These are phyloP conservation scores for Suncus etruscus DNA, from an alignment of 2,113 vertebrate species.

Conservation along the genomic window DNA sequence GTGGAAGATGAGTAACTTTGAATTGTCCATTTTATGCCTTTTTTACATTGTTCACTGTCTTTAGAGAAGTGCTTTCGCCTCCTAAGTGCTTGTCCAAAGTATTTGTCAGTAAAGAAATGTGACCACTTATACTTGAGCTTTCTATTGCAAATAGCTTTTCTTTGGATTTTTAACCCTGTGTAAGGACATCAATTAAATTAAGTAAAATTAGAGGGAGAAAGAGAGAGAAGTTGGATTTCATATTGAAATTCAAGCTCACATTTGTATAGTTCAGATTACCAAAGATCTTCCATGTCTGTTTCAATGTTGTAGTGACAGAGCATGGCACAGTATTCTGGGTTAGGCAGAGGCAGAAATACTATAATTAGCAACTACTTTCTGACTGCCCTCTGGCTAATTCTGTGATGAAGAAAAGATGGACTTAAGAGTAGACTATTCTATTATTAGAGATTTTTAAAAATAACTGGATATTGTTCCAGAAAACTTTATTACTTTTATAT, in stretches of 20 bases:
- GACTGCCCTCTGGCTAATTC: not conserved
- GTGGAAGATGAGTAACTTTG: not conserved
- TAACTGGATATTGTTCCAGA: not conserved
- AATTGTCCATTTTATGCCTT: not conserved
- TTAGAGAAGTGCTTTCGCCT: not conserved
- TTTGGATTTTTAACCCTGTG: not conserved
- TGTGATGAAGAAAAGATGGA: not conserved
- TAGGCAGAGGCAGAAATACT: not conserved
- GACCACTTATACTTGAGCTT: not conserved
- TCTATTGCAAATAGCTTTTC: not conserved
- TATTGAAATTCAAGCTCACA: not conserved
- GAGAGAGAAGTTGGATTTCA: not conserved
- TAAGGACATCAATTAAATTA: not conserved
- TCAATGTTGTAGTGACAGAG: rapidly evolving
- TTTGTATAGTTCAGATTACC: not conserved
- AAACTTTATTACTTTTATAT: too few species aligned
- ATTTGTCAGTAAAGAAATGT: not conserved
- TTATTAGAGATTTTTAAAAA: not conserved
- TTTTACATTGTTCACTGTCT: not conserved
- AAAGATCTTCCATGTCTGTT: not conserved
- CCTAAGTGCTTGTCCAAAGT: not conserved
- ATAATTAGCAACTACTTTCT: not conserved
- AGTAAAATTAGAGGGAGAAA: not conserved
- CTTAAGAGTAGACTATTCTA: not conserved
- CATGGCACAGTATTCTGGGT: too few species aligned